A percentile compares a stretch with the other conserved stretches of the same genome.
These are phyloP conservation scores for Tetragonula clypearis DNA, from an alignment of 1,140 invertebrate genomes.

Conservation along the genomic window DNA sequence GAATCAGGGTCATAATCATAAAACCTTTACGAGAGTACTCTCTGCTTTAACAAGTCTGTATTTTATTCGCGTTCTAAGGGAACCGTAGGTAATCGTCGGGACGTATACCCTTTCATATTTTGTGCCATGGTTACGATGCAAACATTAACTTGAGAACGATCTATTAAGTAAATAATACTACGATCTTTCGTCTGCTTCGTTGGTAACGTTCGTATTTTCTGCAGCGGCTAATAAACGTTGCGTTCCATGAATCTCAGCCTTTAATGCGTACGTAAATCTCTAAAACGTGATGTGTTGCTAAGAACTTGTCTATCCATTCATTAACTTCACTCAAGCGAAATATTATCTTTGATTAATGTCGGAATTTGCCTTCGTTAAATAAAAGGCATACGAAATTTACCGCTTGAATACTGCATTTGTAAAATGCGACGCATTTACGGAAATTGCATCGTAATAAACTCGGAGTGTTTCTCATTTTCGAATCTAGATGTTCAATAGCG, in stretches of 20 bases:
- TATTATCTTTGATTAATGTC: background rate
- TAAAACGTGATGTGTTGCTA: background rate
- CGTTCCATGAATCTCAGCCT: background rate
- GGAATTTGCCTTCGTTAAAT: background rate
- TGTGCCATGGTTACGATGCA: background rate
- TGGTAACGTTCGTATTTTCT: background rate
- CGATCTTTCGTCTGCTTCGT: background rate
- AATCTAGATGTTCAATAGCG: background rate
- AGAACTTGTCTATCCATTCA: background rate
- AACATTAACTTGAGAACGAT: background rate
- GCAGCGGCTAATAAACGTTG: background rate
- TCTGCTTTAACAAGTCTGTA: background rate
- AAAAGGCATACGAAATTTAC: background rate
- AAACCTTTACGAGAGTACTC: constrained; percentile 40
- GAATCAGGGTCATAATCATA: constrained; percentile 36
- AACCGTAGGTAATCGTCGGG: constrained; percentile 10
- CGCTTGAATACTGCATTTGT: too few relatives aligned
- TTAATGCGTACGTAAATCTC: background rate
- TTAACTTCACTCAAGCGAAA: background rate
- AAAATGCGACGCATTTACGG: background rate
- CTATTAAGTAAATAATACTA: background rate
- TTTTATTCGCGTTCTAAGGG: constrained; percentile 36
- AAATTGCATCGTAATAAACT: background rate
- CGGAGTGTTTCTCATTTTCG: background rate
- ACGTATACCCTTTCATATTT: background rate